Conservation (phyloP, 1,140 invertebrate genomes). For the Leptinotarsa undecemlineata region DNA sequence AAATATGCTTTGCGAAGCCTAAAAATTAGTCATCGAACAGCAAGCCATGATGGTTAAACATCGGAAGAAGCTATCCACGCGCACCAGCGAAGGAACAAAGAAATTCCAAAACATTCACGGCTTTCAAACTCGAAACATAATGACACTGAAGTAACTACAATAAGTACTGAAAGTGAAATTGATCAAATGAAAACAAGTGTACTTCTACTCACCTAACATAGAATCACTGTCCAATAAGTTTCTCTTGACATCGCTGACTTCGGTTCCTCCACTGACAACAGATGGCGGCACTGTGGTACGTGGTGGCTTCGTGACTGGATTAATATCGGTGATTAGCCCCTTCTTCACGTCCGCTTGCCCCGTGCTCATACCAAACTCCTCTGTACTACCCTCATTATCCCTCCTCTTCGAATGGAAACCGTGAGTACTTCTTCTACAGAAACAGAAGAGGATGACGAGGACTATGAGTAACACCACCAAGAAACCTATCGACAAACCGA, state of each 20-base stretch:
- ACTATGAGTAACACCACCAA: conserved; percentile 65
- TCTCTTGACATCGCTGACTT: conserved; percentile 78
- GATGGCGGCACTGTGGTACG: conserved; percentile 69
- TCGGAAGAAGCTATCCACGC: no score
- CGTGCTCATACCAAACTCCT: conserved; percentile 64
- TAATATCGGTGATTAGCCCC: conserved; percentile 77
- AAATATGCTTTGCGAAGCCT: no score
- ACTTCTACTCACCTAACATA: conserved; percentile 40
- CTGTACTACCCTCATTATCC: conserved; percentile 58
- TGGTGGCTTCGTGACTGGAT: conserved; percentile 79
- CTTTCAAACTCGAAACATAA: no score
- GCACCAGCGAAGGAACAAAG: no score
- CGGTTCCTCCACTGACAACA: conserved; percentile 69
- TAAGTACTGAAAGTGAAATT: no score
- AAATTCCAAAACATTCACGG: no score
- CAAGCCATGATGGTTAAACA: no score
- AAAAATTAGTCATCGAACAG: no score
- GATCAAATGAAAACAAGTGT: no score
- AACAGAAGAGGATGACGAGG: conserved; percentile 67
- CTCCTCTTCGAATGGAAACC: conserved; percentile 57
- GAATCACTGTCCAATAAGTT: conserved; percentile 70
- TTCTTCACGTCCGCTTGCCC: conserved; percentile 76
- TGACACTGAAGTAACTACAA: no score
- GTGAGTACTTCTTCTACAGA: conserved; percentile 64
- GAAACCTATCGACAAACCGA: conserved; percentile 55